These are phyloP conservation scores for Myxocyprinus asiaticus DNA, from an alignment of 2,113 vertebrate genomes.

Conservation along the genomic window DNA sequence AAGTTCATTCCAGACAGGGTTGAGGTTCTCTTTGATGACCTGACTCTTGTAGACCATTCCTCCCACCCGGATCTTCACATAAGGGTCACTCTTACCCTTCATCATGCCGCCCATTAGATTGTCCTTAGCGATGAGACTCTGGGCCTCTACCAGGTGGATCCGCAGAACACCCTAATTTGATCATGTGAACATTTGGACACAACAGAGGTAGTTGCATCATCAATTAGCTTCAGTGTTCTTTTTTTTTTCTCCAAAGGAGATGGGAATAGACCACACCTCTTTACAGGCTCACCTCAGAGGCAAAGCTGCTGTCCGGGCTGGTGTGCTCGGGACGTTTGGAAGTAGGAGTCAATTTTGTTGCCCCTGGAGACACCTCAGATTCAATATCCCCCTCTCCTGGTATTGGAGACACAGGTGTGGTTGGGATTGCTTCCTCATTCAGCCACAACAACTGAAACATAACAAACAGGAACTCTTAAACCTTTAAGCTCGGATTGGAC, in stretches of 20 bases:
- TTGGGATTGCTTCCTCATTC: conserved; percentile 73
- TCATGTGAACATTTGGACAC: neutral
- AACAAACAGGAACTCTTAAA: neutral
- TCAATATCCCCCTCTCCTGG: conserved; percentile 59
- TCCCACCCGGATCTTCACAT: conserved; percentile 83
- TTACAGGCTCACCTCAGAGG: conserved; percentile 73
- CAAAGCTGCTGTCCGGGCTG: conserved; percentile 79
- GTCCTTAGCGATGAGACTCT: conserved; percentile 88
- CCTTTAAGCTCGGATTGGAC: neutral
- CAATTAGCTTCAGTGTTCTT: too few relatives aligned
- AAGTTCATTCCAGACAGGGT: conserved; percentile 88
- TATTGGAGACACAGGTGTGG: conserved; percentile 60
- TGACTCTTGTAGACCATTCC: conserved; percentile 82
- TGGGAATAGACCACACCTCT: neutral
- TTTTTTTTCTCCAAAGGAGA: too few relatives aligned
- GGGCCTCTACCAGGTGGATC: conserved; percentile 85
- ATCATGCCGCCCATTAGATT: conserved; percentile 88
- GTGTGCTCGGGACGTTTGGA: conserved; percentile 71
- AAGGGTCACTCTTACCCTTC: conserved; percentile 91
- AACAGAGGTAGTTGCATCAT: neutral
- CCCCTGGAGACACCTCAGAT: conserved; percentile 54
- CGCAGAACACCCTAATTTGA: conserved; percentile 80
- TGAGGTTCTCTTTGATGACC: conserved; percentile 88
- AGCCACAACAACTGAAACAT: conserved; percentile 81
- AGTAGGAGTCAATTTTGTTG: conserved; percentile 65